Conservation (phyloP, 2,113 vertebrate genomes). For the Pelvicachromis taeniatus region DNA sequence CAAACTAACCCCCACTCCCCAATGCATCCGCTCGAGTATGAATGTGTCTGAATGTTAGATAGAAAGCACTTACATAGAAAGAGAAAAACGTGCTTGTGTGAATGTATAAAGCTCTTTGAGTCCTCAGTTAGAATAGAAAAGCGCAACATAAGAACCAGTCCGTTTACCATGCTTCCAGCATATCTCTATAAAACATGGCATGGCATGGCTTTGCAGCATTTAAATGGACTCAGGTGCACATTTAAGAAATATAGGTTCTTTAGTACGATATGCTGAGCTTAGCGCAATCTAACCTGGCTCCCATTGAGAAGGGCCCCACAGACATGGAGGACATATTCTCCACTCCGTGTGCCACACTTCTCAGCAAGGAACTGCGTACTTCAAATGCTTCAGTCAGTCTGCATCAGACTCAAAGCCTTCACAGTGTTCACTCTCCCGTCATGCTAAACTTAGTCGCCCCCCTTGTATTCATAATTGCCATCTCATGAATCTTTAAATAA, state of each 20-base stretch:
- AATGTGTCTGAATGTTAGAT: no score
- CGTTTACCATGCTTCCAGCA: not conserved
- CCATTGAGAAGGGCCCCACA: not conserved
- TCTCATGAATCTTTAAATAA: constrained; percentile 40
- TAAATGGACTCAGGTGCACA: not conserved
- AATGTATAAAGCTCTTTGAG: not conserved
- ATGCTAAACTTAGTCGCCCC: constrained; percentile 21
- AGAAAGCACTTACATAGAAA: no score
- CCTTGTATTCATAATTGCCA: constrained; percentile 6
- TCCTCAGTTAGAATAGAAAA: not conserved
- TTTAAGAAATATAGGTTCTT: not conserved
- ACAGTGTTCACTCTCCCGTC: not conserved
- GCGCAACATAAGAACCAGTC: not conserved
- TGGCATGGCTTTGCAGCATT: not conserved
- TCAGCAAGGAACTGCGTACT: constrained; percentile 13
- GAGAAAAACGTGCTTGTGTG: not conserved
- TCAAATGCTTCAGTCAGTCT: not conserved
- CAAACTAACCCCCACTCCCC: not conserved
- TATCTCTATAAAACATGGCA: not conserved
- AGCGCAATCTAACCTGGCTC: not conserved
- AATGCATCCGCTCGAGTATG: not conserved
- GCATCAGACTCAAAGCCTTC: not conserved
- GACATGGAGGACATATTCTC: not conserved
- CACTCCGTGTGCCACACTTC: not conserved
- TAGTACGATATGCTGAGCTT: constrained; percentile 8